Evolutionary conservation across 1,140 invertebrate species (phyloP), one percentile per base, ranked within the genome.

Genomic region (Dicyema japonicum): DNA sequence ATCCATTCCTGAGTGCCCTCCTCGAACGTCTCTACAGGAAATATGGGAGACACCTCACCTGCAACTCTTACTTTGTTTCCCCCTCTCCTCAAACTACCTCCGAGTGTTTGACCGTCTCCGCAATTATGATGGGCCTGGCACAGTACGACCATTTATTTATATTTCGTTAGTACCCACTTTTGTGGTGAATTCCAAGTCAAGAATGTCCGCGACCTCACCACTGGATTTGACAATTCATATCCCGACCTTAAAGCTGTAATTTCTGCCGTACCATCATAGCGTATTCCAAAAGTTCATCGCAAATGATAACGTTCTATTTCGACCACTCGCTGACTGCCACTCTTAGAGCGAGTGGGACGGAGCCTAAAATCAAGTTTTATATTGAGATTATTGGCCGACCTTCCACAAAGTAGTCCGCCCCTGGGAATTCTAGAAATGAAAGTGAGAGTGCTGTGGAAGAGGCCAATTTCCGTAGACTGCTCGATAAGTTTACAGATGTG

Each of bases 321-420:
- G 14, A 8, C n/a, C 8, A 31, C 16, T n/a, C 9, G 32, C 14
- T 9, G 33, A 62, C 70, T 5, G 59, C 67, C 1, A 90, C 76
- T 0, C 48, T 94, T 5, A 61, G 88, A 34, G 85, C 80, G 0
- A 88, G 76, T 54, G 88, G 88, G 12, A 97, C 88, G 0, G 88
- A 97, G 49, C 85, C 85, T 11, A 97, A 97, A 54, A 62, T 90
- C 30, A 90, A 90, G 54, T 90, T 78, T 48, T 90, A 90, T 46
- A 69, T 69, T 1, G 80, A 90, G 54, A 32, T 30, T 3, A 18
- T 30, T 26, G 7, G 18, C 24, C 11, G 14, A 9, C 29, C 26
- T 6, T 12, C 13, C 12, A 12, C 19, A 4, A 19, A 28, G 26
- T 28, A 19, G n/a, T n/a, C n/a, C n/a, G n/a, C n/a, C n/a, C n/a